A percentile compares a stretch with the other conserved stretches of the same genome.
Conservation (phyloP, 1,140 invertebrate genomes). For the Acromyrmex heyeri region DNA sequence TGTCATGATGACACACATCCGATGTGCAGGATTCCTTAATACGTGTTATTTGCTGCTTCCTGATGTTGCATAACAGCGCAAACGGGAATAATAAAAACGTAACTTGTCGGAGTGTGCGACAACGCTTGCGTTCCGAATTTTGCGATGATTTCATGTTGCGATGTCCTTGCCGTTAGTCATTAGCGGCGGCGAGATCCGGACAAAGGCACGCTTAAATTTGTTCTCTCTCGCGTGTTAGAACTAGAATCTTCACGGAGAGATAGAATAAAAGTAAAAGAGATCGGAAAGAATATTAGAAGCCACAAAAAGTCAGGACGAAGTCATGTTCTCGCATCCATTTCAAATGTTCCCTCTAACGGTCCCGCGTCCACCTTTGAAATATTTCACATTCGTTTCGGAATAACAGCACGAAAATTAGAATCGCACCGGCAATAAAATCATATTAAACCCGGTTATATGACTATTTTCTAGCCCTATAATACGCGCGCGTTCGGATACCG, state of each 20-base stretch:
- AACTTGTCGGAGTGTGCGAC: background rate
- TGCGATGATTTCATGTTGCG: constrained; percentile 19
- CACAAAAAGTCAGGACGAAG: background rate
- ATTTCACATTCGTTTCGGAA: constrained; percentile 41
- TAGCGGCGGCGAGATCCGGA: constrained; percentile 4
- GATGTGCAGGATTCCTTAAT: constrained; percentile 3
- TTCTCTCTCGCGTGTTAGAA: background rate
- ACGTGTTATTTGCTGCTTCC: constrained; percentile 41
- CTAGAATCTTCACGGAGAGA: background rate
- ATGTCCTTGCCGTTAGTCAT: constrained; percentile 18
- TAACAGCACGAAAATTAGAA: constrained; percentile 47
- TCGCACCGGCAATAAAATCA: constrained; percentile 45
- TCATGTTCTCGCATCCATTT: background rate
- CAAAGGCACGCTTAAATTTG: constrained; percentile 19
- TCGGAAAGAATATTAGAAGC: background rate
- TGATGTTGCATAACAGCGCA: constrained; percentile 33
- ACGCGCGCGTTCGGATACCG: constrained; percentile 10
- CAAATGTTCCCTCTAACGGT: constrained; percentile 43
- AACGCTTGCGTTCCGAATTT: constrained; percentile 26
- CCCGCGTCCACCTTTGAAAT: constrained; percentile 6
- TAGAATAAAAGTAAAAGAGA: background rate
- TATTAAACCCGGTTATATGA: constrained; percentile 42
- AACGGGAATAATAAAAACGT: constrained; percentile 52
- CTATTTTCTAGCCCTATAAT: constrained; percentile 57
- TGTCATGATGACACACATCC: background rate